A percentile compares a stretch with the other conserved stretches of the same genome.
These are phyloP conservation scores for Andrena cerasifolii DNA, from an alignment of 1,140 invertebrate genomes.

Conservation along the genomic window DNA sequence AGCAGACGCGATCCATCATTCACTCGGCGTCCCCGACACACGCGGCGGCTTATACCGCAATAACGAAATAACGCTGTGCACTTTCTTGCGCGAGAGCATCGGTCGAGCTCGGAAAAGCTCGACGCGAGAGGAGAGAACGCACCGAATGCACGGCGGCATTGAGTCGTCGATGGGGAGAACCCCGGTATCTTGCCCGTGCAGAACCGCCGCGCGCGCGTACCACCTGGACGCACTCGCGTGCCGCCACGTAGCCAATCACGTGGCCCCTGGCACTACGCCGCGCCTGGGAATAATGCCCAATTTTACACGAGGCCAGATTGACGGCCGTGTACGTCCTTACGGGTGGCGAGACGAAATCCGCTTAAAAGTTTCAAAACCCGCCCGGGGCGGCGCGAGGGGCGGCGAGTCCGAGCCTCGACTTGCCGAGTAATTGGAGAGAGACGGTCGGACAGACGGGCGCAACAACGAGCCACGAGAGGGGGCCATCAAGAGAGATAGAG, in stretches of 20 bases:
- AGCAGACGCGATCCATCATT: slow-evolving; percentile 30
- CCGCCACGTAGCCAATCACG: slow-evolving; percentile 36
- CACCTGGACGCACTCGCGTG: slow-evolving; percentile 61
- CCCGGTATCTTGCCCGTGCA: slow-evolving; percentile 15
- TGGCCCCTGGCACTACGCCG: slow-evolving; percentile 25
- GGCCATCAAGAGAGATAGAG: background rate
- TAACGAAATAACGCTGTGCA: slow-evolving; percentile 34
- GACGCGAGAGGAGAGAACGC: background rate
- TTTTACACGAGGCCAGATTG: slow-evolving; percentile 67
- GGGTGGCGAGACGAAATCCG: slow-evolving; percentile 60
- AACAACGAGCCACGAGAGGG: background rate
- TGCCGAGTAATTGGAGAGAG: background rate
- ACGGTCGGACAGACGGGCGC: background rate
- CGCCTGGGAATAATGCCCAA: slow-evolving; percentile 58
- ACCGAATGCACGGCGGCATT: slow-evolving; percentile 34
- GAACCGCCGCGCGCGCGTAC: slow-evolving; percentile 12
- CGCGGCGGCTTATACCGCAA: slow-evolving; percentile 11
- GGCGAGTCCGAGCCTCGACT: background rate
- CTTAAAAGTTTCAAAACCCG: slow-evolving; percentile 69
- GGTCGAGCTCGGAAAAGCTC: background rate
- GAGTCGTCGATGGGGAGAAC: slow-evolving; percentile 13
- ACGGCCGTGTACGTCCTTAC: slow-evolving; percentile 47
- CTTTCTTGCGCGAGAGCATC: slow-evolving; percentile 27
- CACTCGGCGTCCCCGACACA: background rate
- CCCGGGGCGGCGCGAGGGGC: slow-evolving; percentile 16